Conservation (phyloP, 2,113 vertebrate genomes). For the Scolopax mira region DNA sequence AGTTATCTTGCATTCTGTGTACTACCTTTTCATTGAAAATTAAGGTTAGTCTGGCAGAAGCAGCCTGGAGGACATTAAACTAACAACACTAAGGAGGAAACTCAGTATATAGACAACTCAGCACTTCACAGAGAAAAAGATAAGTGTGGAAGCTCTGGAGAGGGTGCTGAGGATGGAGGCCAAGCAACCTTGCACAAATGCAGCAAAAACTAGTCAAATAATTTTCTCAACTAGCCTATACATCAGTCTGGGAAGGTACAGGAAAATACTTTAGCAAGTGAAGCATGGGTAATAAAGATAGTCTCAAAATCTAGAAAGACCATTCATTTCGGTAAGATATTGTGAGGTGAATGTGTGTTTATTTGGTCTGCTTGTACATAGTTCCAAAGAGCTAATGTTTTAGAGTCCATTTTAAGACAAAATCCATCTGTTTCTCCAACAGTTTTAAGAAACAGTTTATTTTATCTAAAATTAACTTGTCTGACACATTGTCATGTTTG, state of each 20-base stretch:
- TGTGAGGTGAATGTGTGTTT: background rate
- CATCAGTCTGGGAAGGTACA: background rate
- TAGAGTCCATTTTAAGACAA: conserved; percentile 34
- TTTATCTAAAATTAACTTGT: conserved; percentile 67
- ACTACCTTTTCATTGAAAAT: background rate
- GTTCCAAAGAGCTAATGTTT: background rate
- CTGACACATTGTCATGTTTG: conserved; percentile 58
- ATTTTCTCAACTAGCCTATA: background rate
- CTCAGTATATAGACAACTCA: background rate
- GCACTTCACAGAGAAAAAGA: background rate
- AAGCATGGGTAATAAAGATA: background rate
- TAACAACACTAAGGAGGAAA: background rate
- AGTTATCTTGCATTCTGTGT: background rate
- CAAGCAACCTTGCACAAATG: background rate
- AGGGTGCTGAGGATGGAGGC: background rate
- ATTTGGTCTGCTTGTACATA: background rate
- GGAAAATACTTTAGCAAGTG: background rate
- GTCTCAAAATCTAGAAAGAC: background rate
- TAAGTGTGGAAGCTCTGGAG: background rate
- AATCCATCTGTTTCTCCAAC: conserved; percentile 50
- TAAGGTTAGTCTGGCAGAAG: background rate
- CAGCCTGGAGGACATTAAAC: background rate
- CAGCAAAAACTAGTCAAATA: background rate
- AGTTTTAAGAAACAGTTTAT: conserved; percentile 36
- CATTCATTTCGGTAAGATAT: background rate